Percentiles rank a stretch among this genome's conserved stretches.
phyloP scores from a whole-genome alignment of 2,797 vertebrate genomes.

The Esox masquinongy region DNA sequence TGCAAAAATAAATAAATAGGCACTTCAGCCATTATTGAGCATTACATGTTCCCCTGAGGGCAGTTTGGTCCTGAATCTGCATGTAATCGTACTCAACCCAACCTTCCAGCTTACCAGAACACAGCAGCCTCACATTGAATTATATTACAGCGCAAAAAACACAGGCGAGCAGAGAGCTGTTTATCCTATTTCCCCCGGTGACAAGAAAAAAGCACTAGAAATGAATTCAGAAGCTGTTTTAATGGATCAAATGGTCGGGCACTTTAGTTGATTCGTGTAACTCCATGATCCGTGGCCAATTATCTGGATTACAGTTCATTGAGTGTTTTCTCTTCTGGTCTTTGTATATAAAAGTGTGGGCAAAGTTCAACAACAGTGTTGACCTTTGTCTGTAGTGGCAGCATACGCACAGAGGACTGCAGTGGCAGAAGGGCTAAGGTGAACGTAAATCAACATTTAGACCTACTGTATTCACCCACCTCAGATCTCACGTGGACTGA shows the following conservation, averaged over 20 bases:
- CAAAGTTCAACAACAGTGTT: not conserved
- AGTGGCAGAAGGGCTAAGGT: not conserved
- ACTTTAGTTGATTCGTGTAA: slow-evolving; percentile 30
- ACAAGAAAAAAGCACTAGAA: slow-evolving; percentile 13
- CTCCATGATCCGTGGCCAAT: slow-evolving; percentile 19
- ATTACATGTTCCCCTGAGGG: slow-evolving; percentile 60
- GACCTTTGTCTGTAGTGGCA: not conserved
- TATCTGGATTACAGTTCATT: slow-evolving; percentile 21
- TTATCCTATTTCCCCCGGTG: slow-evolving; percentile 23
- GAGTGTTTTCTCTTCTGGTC: not conserved
- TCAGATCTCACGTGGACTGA: not conserved
- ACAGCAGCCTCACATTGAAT: slow-evolving; percentile 46
- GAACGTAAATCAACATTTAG: not conserved
- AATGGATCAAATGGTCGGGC: slow-evolving; percentile 28
- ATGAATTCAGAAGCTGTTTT: slow-evolving; percentile 42
- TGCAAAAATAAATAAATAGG: slow-evolving; percentile 60
- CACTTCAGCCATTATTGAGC: slow-evolving; percentile 52
- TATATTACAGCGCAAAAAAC: slow-evolving; percentile 5
- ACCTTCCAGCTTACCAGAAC: slow-evolving; percentile 34
- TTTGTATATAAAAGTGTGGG: not conserved
- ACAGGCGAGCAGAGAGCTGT: slow-evolving; percentile 33
- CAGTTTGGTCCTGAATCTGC: slow-evolving; percentile 53
- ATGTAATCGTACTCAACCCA: slow-evolving; percentile 52
- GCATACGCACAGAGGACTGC: not conserved
- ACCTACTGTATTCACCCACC: not conserved